Conservation (phyloP, 2,113 vertebrate genomes). For the Ptilonorhynchus violaceus region DNA sequence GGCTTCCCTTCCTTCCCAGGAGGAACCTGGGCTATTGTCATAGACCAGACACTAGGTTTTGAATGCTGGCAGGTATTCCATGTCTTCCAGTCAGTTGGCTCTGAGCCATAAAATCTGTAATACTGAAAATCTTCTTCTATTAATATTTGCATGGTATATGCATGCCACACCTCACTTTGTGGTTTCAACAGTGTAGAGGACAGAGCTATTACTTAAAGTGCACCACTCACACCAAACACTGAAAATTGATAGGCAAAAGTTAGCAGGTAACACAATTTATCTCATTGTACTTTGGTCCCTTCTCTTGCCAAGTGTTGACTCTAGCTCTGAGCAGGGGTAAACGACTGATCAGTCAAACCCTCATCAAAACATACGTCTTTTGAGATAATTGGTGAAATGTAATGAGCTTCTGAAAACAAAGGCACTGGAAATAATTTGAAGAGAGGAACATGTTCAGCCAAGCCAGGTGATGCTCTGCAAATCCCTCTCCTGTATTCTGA, state of each 20-base stretch:
- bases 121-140: not conserved
- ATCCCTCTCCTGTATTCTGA: not conserved
- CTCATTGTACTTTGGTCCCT: not conserved
- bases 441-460: not conserved
- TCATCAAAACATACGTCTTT: not conserved
- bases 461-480: not conserved
- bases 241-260: not conserved
- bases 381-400: not conserved
- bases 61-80: not conserved
- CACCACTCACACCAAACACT: not conserved
- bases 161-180: fast-evolving
- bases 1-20: not conserved
- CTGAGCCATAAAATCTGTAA: not conserved
- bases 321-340: not conserved
- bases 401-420: not conserved
- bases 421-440: not conserved
- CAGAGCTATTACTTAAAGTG: not conserved
- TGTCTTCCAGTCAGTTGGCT: not conserved
- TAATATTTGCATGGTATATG: not conserved
- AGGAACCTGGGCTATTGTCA: not conserved
- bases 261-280: not conserved
- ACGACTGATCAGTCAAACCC: not conserved
- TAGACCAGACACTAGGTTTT: not conserved
- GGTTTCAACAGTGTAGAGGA: not conserved
- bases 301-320: not conserved